Base-by-base conservation (phyloP, 2,797 vertebrate species). In the Eulemur rubriventer region DNA sequence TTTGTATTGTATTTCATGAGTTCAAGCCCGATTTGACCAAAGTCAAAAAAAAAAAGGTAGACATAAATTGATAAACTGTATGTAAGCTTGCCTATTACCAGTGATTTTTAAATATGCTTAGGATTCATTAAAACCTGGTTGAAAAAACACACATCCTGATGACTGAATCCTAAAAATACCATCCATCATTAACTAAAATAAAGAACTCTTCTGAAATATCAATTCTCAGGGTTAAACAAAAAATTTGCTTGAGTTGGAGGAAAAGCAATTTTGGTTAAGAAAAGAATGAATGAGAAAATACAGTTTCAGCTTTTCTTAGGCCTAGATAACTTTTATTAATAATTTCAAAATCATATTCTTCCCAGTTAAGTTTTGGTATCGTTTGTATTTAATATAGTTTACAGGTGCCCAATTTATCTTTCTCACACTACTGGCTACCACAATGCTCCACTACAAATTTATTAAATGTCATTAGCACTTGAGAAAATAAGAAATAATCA, bases 401-500 rank as follows among this genome's bases (percentile, higher is more conserved):
- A 52, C 75, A 95, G 72, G 82, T 22, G 20, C 91, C 75, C n/a
- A 59, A 89, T 41, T 97, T 95, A 86, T 92, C 59, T 85, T 92
- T 84, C 16, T 78, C 61, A 57, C 43, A 67, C 20, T 75, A 84
- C 52, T 82, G 67, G 8, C 69, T 95, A 91, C 86, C 83, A 96
- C 73, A 97, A 93, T 95, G 95, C 50, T 97, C 94, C 95, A 94
- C 92, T 89, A 72, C 28, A 97, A 97, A 94, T 96, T 96, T 97
- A 96, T 96, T 97, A 96, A 97, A 95, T 41, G 82, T 94, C 91
- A 81, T 95, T 95, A 96, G 79, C 76, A 95, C 73, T 96, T 97
- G 96, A 95, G 96, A 95, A 95, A 97, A 92, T 76, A 97, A 95
- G 91, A 97, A 95, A 97, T 96, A 96, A 97, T 97, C 91, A 95